Evolutionary conservation across 2,888 invertebrate species (phyloP), one percentile per base, ranked within the genome.

Genomic region (Drosophila kokeensis): DNA sequence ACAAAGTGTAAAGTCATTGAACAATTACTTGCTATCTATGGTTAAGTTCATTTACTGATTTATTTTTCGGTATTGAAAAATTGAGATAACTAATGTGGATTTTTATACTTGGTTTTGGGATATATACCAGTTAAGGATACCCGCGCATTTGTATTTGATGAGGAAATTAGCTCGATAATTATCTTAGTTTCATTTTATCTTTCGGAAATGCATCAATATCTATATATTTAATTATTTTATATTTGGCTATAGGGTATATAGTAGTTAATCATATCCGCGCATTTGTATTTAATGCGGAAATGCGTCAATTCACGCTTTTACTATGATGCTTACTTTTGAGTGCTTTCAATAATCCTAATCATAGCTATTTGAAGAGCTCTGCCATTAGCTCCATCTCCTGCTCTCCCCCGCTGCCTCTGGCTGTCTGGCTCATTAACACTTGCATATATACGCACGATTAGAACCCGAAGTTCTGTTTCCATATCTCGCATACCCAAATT

Each of bases 271-370:
- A 21, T n/a, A 32, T 15, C 3, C 10, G 13, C 13, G 1, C 21
- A 21, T 15, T 15, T 15, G 21, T 21, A 21, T 4, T 18, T 7
- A 45, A 45, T 11, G 29, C 29, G 50, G 10, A 54, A 53, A 36
- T 54, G 53, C 53, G 66, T 62, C 66, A 66, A 38, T 53, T 53
- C 11, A n/a, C 32, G 34, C 13, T 13, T 5, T 10, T 38, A 4
- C 15, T 10, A 7, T 29, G 29, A 45, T 50, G 30, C 13, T 45
- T 6, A 24, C 13, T 24, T 24, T 45, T 24, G 45, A 36, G 29
- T 32, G 34, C 18, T 38, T 29, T 10, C 38, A 40, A 54, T 53
- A 65, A 40, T 55, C 54, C 49, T 55, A 68, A 68, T 49, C 32
- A 34, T 21, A 3, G 34, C 13, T n/a, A 32, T 18, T 36, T 54